These are phyloP conservation scores for Toxostoma redivivum DNA, from an alignment of 2,113 vertebrate genomes.

Conservation along the genomic window DNA sequence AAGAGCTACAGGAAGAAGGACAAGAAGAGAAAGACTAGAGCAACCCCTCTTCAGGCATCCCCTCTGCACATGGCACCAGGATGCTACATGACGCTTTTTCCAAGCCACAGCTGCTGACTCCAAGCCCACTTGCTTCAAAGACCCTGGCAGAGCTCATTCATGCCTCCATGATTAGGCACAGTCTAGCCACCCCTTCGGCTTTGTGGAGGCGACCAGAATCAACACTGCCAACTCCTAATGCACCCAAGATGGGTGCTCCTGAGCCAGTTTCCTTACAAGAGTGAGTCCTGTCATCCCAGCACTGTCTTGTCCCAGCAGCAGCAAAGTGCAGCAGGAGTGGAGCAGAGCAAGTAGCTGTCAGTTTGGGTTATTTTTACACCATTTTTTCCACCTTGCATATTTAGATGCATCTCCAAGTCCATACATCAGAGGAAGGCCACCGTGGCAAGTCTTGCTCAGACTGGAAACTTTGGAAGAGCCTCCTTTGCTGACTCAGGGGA, in stretches of 20 bases:
- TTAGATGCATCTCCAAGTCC: neutral
- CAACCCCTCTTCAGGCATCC: neutral
- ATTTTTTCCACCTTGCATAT: neutral
- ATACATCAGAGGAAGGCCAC: neutral
- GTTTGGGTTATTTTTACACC: neutral
- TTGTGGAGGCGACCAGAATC: neutral
- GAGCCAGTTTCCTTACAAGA: neutral
- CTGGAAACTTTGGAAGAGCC: neutral
- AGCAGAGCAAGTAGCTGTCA: fast-evolving
- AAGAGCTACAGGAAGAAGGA: neutral
- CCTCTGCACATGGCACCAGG: neutral
- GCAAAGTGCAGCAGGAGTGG: fast-evolving
- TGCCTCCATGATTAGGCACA: neutral
- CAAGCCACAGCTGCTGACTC: neutral
- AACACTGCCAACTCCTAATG: neutral
- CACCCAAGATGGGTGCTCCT: neutral
- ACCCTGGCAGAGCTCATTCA: neutral
- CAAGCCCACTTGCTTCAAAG: neutral
- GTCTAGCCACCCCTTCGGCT: neutral
- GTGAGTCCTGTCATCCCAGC: neutral
- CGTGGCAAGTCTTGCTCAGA: neutral
- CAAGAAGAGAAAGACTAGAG: neutral
- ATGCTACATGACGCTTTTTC: neutral
- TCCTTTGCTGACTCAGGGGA: neutral
- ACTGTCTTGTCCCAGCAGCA: neutral